Percentiles rank a stretch among this genome's conserved stretches.
Evolutionary conservation across 2,888 invertebrate genomes (phyloP).

Genomic region (Thera obeliscata): DNA sequence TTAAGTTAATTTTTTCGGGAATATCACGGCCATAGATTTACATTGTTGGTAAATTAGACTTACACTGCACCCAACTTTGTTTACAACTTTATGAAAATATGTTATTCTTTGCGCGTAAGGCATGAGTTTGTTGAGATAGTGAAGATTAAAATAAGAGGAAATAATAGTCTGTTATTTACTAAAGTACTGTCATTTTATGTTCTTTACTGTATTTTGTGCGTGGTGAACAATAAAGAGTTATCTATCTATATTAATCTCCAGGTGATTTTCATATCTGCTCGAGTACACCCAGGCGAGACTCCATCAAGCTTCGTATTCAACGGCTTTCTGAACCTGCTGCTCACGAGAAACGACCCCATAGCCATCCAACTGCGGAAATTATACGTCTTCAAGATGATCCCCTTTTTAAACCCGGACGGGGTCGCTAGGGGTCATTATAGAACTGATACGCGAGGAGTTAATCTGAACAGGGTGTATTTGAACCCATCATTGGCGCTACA

Average conservation of each 20-base stretch:
- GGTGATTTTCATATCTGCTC: constrained; percentile 93
- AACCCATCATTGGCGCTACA: constrained; percentile 90
- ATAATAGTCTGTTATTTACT: too few species aligned
- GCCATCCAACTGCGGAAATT: constrained; percentile 88
- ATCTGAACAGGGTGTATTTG: constrained; percentile 94
- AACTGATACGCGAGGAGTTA: constrained; percentile 94
- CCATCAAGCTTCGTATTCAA: constrained; percentile 96
- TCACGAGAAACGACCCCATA: constrained; percentile 89
- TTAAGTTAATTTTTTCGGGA: too few species aligned
- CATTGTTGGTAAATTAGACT: background rate
- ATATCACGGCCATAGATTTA: too few species aligned
- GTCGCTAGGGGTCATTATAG: constrained; percentile 93
- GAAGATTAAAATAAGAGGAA: too few species aligned
- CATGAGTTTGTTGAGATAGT: too few species aligned
- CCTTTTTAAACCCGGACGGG: constrained; percentile 96
- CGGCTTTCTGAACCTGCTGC: constrained; percentile 92
- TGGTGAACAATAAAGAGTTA: too few species aligned
- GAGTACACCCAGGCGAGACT: constrained; percentile 97
- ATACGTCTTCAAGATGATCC: constrained; percentile 95
- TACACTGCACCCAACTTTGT: too few species aligned
- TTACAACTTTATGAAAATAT: too few species aligned
- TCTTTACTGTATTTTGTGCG: too few species aligned
- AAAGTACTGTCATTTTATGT: too few species aligned
- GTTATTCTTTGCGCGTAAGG: too few species aligned
- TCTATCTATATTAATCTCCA: constrained; percentile 58